Evolutionary conservation across 1,140 invertebrate species (phyloP).

Genomic region (Brachionus koreanus): DNA sequence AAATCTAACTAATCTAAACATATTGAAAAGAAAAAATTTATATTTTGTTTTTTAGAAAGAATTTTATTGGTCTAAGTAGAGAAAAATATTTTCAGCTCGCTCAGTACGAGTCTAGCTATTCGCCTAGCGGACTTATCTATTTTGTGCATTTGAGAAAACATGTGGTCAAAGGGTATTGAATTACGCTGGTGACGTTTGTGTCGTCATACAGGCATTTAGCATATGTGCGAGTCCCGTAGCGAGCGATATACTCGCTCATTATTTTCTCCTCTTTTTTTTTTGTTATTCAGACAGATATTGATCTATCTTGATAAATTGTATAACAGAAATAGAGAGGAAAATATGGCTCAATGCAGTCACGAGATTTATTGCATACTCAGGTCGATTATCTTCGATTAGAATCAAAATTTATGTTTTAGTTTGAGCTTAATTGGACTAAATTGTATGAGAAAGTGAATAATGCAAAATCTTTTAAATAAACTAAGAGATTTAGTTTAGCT

Average conservation of each 20-base stretch:
- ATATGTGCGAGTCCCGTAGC: neutral
- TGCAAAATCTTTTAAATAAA: constrained; percentile 19
- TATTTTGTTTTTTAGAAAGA: neutral
- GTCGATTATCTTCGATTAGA: constrained; percentile 34
- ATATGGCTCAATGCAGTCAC: neutral
- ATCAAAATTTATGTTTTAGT: constrained; percentile 19
- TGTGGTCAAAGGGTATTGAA: neutral
- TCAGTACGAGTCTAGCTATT: neutral
- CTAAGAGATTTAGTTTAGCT: neutral
- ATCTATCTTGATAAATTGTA: constrained; percentile 34
- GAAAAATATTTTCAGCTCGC: neutral
- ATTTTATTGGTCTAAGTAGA: neutral
- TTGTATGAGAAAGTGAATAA: constrained; percentile 2
- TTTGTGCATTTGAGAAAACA: neutral
- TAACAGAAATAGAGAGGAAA: neutral
- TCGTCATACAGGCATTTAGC: neutral
- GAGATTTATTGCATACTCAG: neutral
- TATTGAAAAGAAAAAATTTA: neutral
- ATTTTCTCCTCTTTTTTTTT: too few species aligned
- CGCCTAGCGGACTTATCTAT: constrained; percentile 2
- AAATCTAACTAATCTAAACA: too few species aligned
- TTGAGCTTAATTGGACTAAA: constrained; percentile 39
- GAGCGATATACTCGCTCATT: constrained; percentile 2
- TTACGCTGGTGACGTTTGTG: constrained; percentile 20
- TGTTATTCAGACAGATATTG: neutral